phyloP scores from a whole-genome alignment of 2,113 vertebrate genomes.

The Cygnus atratus region DNA sequence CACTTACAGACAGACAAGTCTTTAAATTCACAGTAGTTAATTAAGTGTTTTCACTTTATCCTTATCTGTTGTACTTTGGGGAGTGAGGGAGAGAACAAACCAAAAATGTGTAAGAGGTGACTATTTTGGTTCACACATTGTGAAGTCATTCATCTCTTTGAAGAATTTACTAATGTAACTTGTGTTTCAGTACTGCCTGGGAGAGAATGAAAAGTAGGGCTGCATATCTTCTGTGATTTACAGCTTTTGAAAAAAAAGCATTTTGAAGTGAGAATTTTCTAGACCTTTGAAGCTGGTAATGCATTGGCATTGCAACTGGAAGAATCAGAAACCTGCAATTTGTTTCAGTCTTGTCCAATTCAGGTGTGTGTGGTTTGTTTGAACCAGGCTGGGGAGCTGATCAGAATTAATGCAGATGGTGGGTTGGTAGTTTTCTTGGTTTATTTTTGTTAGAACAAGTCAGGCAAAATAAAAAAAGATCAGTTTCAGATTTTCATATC shows the following conservation, averaged over 20 bases:
- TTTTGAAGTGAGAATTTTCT: background rate
- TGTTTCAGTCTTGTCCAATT: background rate
- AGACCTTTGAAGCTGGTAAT: background rate
- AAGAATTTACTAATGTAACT: background rate
- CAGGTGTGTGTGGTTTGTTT: background rate
- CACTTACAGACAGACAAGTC: background rate
- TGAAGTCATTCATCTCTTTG: background rate
- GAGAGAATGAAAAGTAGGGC: background rate
- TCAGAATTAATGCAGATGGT: background rate
- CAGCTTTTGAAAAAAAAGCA: background rate
- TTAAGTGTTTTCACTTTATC: background rate
- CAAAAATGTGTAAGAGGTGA: background rate
- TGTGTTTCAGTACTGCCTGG: background rate
- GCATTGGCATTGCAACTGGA: background rate
- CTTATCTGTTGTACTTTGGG: background rate
- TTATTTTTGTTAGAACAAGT: background rate
- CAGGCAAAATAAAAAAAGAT: background rate
- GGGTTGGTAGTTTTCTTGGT: background rate
- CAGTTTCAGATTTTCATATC: background rate
- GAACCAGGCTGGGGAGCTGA: background rate
- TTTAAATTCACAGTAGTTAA: background rate
- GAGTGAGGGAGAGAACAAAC: background rate
- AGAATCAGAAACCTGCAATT: background rate
- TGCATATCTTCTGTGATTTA: background rate
- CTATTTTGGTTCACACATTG: accelerated